Evolutionary conservation across 2,888 invertebrate species (phyloP).

Genomic region (Cantharis rufa): DNA sequence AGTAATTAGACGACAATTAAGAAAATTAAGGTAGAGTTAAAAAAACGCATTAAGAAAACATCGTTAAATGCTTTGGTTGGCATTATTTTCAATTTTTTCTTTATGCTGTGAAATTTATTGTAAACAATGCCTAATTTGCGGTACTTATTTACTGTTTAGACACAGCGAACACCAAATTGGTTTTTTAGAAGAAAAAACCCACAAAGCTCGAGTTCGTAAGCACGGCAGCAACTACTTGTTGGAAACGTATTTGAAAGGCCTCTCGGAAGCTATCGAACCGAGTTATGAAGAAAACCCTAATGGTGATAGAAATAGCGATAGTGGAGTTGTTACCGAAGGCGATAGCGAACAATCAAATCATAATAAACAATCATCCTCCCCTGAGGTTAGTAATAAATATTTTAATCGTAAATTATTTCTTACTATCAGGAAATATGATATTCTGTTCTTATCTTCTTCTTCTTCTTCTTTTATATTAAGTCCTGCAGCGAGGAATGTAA

Average conservation of each 20-base stretch:
- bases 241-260: constrained; percentile 73
- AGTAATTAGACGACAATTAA: constrained; percentile 59
- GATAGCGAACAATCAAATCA: constrained; percentile 58
- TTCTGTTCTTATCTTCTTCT: neutral
- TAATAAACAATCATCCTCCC: constrained; percentile 45
- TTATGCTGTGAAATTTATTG: neutral
- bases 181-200: constrained; percentile 76
- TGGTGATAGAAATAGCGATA: constrained; percentile 71
- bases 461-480: neutral
- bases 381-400: constrained; percentile 40
- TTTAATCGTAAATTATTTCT: neutral
- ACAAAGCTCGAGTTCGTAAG: constrained; percentile 72
- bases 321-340: constrained; percentile 71
- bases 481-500: neutral
- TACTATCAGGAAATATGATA: neutral
- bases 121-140: neutral
- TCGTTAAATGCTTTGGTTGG: neutral
- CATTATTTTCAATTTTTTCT: neutral
- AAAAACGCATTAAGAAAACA: neutral
- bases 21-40: constrained; percentile 49
- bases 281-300: constrained; percentile 50
- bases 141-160: constrained; percentile 39
- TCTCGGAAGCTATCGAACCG: constrained; percentile 57
- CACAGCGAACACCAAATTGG: constrained; percentile 74
- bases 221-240: constrained; percentile 80